Percentiles rank a stretch among this genome's conserved stretches.
phyloP scores from a whole-genome alignment of 2,113 vertebrate species.

The Ibidorhyncha struthersii region DNA sequence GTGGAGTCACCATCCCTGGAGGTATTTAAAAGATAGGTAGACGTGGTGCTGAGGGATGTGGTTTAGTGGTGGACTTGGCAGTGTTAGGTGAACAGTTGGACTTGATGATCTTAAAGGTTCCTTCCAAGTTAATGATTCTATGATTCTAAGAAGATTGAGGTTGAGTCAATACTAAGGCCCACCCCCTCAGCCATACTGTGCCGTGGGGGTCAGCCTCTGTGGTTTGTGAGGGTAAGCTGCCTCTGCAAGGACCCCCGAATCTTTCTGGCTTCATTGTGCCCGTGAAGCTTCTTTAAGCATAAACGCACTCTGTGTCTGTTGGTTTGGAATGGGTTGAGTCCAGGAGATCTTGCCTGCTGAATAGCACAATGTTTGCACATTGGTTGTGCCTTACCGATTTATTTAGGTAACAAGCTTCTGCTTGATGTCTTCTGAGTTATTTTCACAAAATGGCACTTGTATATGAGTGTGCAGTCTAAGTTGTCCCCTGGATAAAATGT shows the following conservation, averaged over 20 bases:
- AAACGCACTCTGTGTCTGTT: accelerated
- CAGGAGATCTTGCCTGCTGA: background rate
- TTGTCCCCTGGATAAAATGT: accelerated
- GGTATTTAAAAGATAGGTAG: background rate
- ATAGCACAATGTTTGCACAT: accelerated
- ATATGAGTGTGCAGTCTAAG: background rate
- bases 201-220: background rate
- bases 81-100: background rate
- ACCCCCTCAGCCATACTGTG: background rate
- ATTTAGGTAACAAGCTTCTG: background rate
- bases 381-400: accelerated
- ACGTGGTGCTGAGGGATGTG: background rate
- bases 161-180: accelerated
- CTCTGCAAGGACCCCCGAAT: no score
- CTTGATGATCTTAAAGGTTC: background rate
- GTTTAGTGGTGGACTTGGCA: background rate
- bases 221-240: no score
- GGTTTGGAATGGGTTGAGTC: background rate
- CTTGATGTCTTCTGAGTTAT: background rate
- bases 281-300: accelerated
- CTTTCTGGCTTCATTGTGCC: background rate
- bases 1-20: background rate
- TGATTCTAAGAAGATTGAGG: background rate
- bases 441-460: background rate
- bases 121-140: background rate